Percentiles rank a stretch among this genome's conserved stretches.
phyloP scores from a whole-genome alignment of 2,797 vertebrate species.

The Coranthus polyacanthus region DNA sequence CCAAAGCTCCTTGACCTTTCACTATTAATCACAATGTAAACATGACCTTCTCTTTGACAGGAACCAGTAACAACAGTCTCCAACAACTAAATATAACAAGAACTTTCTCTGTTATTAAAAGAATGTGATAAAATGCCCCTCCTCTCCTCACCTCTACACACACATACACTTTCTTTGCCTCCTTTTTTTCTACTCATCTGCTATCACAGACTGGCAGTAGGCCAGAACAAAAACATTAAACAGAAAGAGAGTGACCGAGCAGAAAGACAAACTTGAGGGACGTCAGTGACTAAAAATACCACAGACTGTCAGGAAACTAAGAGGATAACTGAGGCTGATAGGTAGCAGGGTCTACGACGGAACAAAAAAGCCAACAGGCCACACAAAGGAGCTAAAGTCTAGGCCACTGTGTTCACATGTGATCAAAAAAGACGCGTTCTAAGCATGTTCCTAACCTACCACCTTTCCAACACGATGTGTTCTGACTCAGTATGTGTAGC shows the following conservation, averaged over 20 bases:
- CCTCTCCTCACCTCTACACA: constrained; percentile 14
- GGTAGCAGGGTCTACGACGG: constrained; percentile 64
- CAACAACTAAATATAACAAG: constrained; percentile 76
- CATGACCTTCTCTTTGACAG: constrained; percentile 73
- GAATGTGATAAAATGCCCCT: constrained; percentile 61
- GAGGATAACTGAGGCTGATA: constrained; percentile 66
- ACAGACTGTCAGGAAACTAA: constrained; percentile 63
- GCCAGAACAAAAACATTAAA: constrained; percentile 75
- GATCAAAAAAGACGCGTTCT: constrained; percentile 70
- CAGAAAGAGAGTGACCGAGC: constrained; percentile 70
- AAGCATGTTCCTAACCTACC: constrained; percentile 75
- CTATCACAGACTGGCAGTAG: constrained; percentile 54
- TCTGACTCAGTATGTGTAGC: constrained; percentile 61
- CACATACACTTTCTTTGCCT: constrained; percentile 42
- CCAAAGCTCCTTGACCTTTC: constrained; percentile 68
- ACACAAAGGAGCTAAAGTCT: constrained; percentile 80
- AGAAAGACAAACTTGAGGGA: constrained; percentile 60
- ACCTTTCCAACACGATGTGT: constrained; percentile 66
- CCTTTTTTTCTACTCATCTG: constrained; percentile 56
- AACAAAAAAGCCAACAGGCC: constrained; percentile 56
- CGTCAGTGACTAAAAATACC: constrained; percentile 74
- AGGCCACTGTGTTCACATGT: constrained; percentile 78
- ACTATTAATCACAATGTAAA: constrained; percentile 76
- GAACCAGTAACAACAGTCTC: constrained; percentile 71
- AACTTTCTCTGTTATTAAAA: constrained; percentile 65